phyloP scores from a whole-genome alignment of 2,888 invertebrate genomes.

The Idaea straminata region DNA sequence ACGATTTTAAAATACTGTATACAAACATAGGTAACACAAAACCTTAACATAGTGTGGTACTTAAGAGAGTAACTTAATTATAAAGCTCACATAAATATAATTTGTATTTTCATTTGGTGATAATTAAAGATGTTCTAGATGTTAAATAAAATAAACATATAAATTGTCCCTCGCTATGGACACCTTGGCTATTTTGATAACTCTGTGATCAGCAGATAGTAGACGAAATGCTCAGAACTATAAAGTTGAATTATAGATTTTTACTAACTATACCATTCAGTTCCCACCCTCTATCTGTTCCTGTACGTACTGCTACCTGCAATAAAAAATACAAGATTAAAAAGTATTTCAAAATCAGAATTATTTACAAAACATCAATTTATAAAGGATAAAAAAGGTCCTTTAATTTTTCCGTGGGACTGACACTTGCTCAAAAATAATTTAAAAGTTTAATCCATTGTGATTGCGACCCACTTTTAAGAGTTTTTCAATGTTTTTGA shows the following conservation, averaged over 20 bases:
- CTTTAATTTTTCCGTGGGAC: background rate
- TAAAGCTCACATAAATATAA: no score
- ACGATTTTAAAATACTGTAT: no score
- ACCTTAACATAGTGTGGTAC: no score
- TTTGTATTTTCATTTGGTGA: no score
- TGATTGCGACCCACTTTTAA: background rate
- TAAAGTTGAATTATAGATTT: constrained; percentile 6
- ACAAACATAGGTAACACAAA: no score
- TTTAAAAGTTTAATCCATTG: background rate
- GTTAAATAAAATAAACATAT: no score
- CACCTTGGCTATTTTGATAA: no score
- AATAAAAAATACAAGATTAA: constrained; percentile 25
- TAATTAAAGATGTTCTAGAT: no score
- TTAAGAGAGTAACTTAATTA: no score
- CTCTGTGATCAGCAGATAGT: no score
- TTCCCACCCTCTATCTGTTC: constrained; percentile 48
- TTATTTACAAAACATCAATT: background rate
- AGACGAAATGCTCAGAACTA: background rate
- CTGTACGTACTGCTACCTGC: constrained; percentile 62
- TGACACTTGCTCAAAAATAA: background rate
- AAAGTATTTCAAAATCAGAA: background rate
- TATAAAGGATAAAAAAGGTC: background rate
- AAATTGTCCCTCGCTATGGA: no score
- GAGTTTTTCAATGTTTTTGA: background rate
- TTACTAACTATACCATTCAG: constrained; percentile 56